Base-by-base conservation (phyloP, 2,888 invertebrate genomes). In the Nemoura dubitans region DNA sequence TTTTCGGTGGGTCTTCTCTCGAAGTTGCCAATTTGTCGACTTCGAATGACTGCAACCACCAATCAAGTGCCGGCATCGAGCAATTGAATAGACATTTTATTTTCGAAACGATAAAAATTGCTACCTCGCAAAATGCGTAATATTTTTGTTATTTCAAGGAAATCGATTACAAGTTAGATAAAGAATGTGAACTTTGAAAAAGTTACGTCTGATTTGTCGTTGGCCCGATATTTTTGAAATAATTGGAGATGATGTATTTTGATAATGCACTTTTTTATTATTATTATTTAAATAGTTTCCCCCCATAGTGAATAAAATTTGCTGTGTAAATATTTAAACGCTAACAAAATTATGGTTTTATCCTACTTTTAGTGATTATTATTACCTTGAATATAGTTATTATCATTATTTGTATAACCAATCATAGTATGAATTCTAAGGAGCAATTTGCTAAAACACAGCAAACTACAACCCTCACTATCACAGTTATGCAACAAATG, bases 231-330 rank as follows among this genome's bases (percentile, higher is more conserved):
- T 86, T 86, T 84, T 87, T 86, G 77, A 83, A 85, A 83, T 59
- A 77, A 81, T 84, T 81, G 81, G 81, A 82, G 59, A 43, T 85
- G 76, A 28, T 77, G 28, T 84, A 25, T 76, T 86, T 83, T 26
- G 76, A 85, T 5, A 78, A 80, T 77, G 80, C 43, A 30, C 76
- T 59, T 84, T 43, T 25, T 30, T 76, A 36, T 21, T 2, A 59
- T 85, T 25, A 30, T 29, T 28, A 81, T 82, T 82, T 85, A 78
- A 76, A 78, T 86, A 82, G 80, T 85, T 83, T 80, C 85, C 27
- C 82, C 81, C 30, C 85, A 85, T 86, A 84, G 86, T 86, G 43
- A 86, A 86, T 86, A 78, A 86, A 86, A 86, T 86, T 86, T 86
- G 86, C 86, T 85, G 80, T 86, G 86, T 86, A 86, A 30, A 86